These are phyloP conservation scores for Lycocerus yunnanus DNA, from an alignment of 2,888 invertebrate genomes.

Conservation along the genomic window DNA sequence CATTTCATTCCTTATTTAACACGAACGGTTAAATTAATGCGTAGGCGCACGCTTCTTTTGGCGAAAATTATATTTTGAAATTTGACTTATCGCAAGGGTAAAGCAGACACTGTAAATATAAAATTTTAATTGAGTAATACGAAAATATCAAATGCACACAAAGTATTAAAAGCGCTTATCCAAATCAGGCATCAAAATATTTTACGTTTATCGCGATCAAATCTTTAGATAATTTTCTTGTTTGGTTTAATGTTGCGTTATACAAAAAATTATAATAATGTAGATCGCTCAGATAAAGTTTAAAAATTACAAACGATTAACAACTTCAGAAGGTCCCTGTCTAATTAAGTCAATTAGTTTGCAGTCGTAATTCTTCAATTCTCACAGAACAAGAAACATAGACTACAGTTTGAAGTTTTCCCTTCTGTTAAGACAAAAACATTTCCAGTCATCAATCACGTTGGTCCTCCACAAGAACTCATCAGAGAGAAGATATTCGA, in stretches of 20 bases:
- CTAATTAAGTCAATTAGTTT: background rate
- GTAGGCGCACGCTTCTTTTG: conserved; percentile 15
- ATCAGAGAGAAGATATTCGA: too few species aligned
- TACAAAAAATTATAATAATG: background rate
- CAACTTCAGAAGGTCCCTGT: background rate
- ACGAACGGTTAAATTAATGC: conserved; percentile 22
- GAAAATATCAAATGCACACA: background rate
- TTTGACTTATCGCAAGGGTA: conserved; percentile 8
- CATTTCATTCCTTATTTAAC: conserved; percentile 28
- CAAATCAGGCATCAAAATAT: background rate
- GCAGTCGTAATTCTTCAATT: too few species aligned
- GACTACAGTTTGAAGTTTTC: too few species aligned
- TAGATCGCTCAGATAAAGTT: background rate
- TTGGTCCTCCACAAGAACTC: too few species aligned
- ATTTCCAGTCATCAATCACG: too few species aligned
- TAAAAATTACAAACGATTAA: background rate
- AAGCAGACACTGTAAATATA: background rate
- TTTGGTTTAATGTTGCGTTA: background rate
- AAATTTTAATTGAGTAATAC: background rate
- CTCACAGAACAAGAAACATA: too few species aligned
- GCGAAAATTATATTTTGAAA: conserved; percentile 13
- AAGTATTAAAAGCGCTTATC: background rate
- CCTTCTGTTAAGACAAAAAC: too few species aligned
- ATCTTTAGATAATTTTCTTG: background rate
- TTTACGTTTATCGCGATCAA: background rate